phyloP scores from a whole-genome alignment of 2,113 vertebrate genomes.

The Sylvilagus bachmani region DNA sequence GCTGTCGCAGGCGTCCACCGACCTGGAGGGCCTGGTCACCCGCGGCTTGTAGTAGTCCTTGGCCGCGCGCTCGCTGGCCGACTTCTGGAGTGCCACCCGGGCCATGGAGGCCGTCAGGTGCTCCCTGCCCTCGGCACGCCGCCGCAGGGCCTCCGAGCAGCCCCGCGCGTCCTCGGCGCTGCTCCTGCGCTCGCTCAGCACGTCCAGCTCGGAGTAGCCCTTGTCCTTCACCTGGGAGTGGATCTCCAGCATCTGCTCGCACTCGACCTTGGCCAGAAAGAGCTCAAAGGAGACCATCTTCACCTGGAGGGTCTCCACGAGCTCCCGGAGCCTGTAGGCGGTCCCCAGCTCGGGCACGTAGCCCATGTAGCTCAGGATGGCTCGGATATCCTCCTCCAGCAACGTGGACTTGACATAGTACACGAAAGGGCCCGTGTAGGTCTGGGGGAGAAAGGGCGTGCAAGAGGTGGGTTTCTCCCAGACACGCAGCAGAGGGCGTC shows the following conservation, averaged over 20 bases:
- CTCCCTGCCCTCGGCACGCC: conserved; percentile 92
- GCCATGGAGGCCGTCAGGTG: conserved; percentile 93
- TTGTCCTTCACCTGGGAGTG: conserved; percentile 95
- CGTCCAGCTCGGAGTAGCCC: conserved; percentile 93
- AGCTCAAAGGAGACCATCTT: conserved; percentile 96
- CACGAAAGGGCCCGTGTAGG: conserved; percentile 98
- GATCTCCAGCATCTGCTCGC: conserved; percentile 95
- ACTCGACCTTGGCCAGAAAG: conserved; percentile 96
- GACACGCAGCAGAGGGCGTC: background rate
- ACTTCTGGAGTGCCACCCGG: conserved; percentile 92
- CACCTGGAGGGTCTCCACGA: conserved; percentile 89
- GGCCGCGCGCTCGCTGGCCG: conserved; percentile 92
- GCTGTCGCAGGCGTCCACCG: conserved; percentile 95
- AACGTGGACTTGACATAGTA: conserved; percentile 96
- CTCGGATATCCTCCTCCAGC: conserved; percentile 92
- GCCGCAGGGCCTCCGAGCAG: conserved; percentile 93
- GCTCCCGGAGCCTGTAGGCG: conserved; percentile 91
- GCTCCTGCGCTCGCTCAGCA: conserved; percentile 91
- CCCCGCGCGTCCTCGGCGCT: conserved; percentile 93
- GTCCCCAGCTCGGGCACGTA: conserved; percentile 94
- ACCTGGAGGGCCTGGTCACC: conserved; percentile 95
- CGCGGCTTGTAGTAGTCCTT: conserved; percentile 94
- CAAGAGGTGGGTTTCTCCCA: background rate
- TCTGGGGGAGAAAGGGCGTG: conserved; percentile 86
- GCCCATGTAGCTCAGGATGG: conserved; percentile 95